A percentile compares a stretch with the other conserved stretches of the same genome.
phyloP scores from a whole-genome alignment of 2,113 vertebrate genomes.

The Desmodus rotundus region DNA sequence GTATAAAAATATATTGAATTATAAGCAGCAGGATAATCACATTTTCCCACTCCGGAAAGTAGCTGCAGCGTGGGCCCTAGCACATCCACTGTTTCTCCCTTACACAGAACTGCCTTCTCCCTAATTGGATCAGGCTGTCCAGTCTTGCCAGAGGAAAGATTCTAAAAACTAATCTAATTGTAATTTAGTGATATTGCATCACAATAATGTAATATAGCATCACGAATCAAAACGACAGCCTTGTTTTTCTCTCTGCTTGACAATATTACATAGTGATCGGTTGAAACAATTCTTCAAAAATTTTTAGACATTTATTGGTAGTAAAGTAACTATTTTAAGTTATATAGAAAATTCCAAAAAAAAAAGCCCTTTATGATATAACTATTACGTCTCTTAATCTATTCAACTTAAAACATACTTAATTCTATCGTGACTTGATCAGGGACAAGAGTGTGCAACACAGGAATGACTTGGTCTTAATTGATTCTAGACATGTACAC shows the following conservation, averaged over 20 bases:
- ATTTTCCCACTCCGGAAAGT: not conserved
- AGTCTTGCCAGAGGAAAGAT: not conserved
- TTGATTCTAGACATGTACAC: not conserved
- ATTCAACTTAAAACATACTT: not conserved
- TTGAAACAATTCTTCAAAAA: not conserved
- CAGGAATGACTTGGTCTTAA: not conserved
- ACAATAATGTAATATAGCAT: not conserved
- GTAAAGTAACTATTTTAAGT: not conserved
- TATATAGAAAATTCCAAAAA: not conserved
- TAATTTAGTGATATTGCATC: not conserved
- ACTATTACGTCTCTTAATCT: not conserved
- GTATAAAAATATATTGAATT: not conserved
- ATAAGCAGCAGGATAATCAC: not conserved
- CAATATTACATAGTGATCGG: not conserved
- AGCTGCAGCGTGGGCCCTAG: fast-evolving
- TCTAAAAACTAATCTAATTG: not conserved
- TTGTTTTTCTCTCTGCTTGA: not conserved
- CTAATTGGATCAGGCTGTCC: not conserved
- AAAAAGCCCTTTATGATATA: not conserved
- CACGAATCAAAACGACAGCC: not conserved
- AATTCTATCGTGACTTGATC: not conserved
- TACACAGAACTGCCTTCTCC: not conserved
- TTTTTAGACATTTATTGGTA: not conserved
- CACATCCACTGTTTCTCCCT: not conserved
- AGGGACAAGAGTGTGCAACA: not conserved